Conservation (phyloP, 2,888 invertebrate species). For the Perithous albicinctus region DNA sequence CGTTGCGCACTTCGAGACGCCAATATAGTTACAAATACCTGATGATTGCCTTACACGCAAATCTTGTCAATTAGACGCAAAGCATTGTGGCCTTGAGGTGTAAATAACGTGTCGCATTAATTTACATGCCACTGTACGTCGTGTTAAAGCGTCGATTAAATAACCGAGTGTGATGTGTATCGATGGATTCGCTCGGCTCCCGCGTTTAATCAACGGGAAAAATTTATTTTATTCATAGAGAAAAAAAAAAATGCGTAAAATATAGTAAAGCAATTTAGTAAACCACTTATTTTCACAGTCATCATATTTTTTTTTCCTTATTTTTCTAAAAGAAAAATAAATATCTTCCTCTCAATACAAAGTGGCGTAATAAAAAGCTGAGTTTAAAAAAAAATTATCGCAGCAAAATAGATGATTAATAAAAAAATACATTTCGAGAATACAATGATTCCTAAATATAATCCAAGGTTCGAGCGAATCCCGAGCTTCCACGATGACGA, state of each 20-base stretch:
- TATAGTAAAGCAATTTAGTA: too few relatives aligned
- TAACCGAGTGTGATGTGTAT: neutral
- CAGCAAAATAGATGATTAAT: too few relatives aligned
- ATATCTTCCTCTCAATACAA: too few relatives aligned
- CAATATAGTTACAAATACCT: conserved; percentile 39
- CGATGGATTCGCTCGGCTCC: conserved; percentile 12
- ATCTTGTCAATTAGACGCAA: conserved; percentile 68
- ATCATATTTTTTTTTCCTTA: too few relatives aligned
- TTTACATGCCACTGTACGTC: conserved; percentile 37
- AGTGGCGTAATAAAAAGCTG: too few relatives aligned
- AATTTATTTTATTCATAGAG: neutral
- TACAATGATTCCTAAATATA: too few relatives aligned
- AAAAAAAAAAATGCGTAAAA: neutral
- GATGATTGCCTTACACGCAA: conserved; percentile 63
- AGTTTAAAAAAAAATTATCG: too few relatives aligned
- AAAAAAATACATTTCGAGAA: too few relatives aligned
- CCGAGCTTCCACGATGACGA: conserved; percentile 21
- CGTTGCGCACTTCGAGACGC: conserved; percentile 63
- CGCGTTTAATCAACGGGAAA: neutral
- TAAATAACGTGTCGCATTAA: conserved; percentile 55
- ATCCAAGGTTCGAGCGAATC: conserved; percentile 44
- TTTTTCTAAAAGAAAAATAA: too few relatives aligned
- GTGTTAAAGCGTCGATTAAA: conserved; percentile 12
- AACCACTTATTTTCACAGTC: too few relatives aligned
- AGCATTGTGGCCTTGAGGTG: conserved; percentile 63